A percentile compares a stretch with the other conserved stretches of the same genome.
Conservation (phyloP, 1,140 invertebrate genomes). For the Drosophila nigrodunni region DNA sequence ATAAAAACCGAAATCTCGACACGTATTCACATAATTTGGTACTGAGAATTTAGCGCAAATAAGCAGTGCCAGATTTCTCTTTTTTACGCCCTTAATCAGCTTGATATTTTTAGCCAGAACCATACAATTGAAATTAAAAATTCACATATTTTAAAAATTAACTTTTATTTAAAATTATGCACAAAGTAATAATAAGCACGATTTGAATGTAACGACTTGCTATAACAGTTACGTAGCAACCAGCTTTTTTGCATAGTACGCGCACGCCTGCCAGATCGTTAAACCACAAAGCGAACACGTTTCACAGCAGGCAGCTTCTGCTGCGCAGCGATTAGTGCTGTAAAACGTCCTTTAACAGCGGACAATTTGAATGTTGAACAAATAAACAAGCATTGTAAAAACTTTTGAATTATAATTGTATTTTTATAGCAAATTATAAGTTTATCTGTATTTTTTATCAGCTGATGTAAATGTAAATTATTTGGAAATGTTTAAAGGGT, state of each 20-base stretch:
- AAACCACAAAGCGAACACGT: background rate
- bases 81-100: constrained; percentile 15
- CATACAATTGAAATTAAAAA: background rate
- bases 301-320: constrained; percentile 24
- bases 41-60: constrained; percentile 29
- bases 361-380: no score
- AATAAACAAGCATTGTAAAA: no score
- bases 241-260: background rate
- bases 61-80: background rate
- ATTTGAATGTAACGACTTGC: constrained; percentile 10
- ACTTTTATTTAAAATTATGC: background rate
- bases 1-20: constrained; percentile 57
- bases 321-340: constrained; percentile 32
- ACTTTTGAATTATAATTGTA: no score
- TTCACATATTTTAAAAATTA: background rate
- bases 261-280: constrained; percentile 12
- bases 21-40: constrained; percentile 37
- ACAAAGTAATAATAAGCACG: background rate
- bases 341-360: background rate
- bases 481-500: no score
- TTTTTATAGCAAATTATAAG: no score
- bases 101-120: background rate
- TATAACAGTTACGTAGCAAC: background rate
- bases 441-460: no score
- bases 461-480: no score